phyloP scores from a whole-genome alignment of 1,140 invertebrate genomes.

The Drosophila sproati region DNA sequence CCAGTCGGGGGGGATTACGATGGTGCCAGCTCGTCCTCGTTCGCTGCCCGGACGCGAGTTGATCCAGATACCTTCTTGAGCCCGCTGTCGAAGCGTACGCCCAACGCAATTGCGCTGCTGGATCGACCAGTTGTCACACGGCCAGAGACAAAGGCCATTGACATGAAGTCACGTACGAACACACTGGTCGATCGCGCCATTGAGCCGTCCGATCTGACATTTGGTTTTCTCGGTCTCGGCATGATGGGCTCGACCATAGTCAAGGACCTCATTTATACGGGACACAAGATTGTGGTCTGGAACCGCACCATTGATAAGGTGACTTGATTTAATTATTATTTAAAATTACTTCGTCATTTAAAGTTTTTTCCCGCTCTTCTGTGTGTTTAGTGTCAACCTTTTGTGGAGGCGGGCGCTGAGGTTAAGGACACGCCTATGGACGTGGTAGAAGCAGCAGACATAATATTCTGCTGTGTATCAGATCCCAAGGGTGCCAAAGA shows the following conservation, averaged over 20 bases:
- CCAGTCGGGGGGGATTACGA: slow-evolving; percentile 40
- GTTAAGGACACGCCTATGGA: slow-evolving; percentile 94
- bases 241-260: slow-evolving; percentile 98
- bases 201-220: slow-evolving; percentile 93
- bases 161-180: slow-evolving; percentile 91
- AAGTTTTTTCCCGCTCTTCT: not conserved
- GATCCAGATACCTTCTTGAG: slow-evolving; percentile 60
- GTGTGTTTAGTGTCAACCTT: slow-evolving; percentile 88
- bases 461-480: slow-evolving; percentile 97
- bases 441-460: slow-evolving; percentile 95
- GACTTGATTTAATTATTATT: slow-evolving; percentile 58
- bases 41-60: slow-evolving; percentile 49
- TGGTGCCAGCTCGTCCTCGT: slow-evolving; percentile 57
- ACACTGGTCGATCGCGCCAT: slow-evolving; percentile 94
- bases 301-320: slow-evolving; percentile 97
- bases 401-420: slow-evolving; percentile 90
- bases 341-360: not conserved
- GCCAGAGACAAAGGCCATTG: slow-evolving; percentile 90
- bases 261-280: slow-evolving; percentile 96
- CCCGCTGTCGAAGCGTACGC: slow-evolving; percentile 63
- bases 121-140: slow-evolving; percentile 75
- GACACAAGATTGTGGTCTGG: slow-evolving; percentile 97
- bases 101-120: slow-evolving; percentile 77
- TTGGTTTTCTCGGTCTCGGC: slow-evolving; percentile 97
- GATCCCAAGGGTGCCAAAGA: slow-evolving; percentile 97